These are phyloP conservation scores for Scophthalmus maximus DNA, from an alignment of 2,113 vertebrate genomes.

Conservation along the genomic window DNA sequence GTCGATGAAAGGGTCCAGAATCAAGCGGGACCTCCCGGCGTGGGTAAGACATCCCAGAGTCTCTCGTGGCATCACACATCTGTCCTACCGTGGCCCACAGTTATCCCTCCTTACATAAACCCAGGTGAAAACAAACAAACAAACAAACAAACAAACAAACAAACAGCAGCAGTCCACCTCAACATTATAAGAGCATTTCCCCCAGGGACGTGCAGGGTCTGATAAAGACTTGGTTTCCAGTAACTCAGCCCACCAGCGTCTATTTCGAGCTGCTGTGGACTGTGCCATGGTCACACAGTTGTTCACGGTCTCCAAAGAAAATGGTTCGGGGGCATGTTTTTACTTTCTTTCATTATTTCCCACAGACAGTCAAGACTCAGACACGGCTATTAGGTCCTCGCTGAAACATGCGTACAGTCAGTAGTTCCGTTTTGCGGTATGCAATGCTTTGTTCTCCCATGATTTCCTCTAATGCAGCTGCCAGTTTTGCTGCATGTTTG, in stretches of 20 bases:
- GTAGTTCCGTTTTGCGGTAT: background rate
- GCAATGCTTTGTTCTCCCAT: background rate
- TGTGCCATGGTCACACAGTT: no score
- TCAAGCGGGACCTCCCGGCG: constrained; percentile 85
- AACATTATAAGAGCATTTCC: no score
- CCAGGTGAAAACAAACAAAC: no score
- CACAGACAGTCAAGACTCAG: background rate
- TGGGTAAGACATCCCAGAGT: constrained; percentile 87
- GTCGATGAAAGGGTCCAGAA: constrained; percentile 70
- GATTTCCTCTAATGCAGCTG: background rate
- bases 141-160: no score
- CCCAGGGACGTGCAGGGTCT: no score
- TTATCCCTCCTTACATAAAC: no score
- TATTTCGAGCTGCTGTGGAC: background rate
- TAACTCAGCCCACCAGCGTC: no score
- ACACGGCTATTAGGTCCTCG: background rate
- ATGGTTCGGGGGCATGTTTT: background rate
- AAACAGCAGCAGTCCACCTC: no score
- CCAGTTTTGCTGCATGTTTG: background rate
- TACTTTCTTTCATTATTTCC: background rate
- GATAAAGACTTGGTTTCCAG: constrained; percentile 4
- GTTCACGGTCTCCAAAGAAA: no score
- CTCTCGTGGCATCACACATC: no score
- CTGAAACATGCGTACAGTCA: background rate
- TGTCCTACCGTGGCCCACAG: no score